Conservation (phyloP, 2,113 vertebrate genomes). For the Cryptomyrus ogoouensis region DNA sequence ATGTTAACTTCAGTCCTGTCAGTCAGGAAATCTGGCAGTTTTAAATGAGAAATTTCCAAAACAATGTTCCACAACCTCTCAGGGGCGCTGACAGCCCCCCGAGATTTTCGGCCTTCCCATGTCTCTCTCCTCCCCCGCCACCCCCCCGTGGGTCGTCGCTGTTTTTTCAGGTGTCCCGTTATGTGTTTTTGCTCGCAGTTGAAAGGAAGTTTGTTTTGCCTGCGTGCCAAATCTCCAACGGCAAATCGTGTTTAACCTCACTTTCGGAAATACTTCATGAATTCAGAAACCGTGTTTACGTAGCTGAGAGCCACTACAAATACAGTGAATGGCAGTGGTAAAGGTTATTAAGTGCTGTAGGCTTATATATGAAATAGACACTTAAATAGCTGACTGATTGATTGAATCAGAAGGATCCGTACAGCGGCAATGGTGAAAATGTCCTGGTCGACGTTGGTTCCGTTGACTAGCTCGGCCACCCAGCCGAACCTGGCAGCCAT, state of each 20-base stretch:
- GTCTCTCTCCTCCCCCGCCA: neutral
- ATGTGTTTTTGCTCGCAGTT: neutral
- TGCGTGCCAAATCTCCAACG: neutral
- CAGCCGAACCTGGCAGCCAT: slow-evolving; percentile 69
- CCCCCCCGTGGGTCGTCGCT: neutral
- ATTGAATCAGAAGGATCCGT: slow-evolving; percentile 15
- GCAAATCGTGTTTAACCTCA: neutral
- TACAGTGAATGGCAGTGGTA: neutral
- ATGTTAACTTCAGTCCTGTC: neutral
- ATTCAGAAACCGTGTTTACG: neutral
- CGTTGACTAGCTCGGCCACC: slow-evolving; percentile 63
- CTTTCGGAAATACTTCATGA: neutral
- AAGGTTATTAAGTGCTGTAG: neutral
- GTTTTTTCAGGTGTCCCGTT: neutral
- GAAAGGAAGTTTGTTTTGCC: neutral
- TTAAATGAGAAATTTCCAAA: neutral
- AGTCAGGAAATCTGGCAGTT: neutral
- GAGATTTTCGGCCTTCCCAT: neutral
- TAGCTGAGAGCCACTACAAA: neutral
- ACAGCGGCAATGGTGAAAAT: slow-evolving; percentile 65
- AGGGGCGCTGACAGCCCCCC: neutral
- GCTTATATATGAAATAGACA: neutral
- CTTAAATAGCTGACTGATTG: neutral
- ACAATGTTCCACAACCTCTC: neutral
- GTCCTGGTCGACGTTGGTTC: slow-evolving; percentile 38